These are phyloP conservation scores for Hemaris fuciformis DNA, from an alignment of 2,888 invertebrate species.

Conservation along the genomic window DNA sequence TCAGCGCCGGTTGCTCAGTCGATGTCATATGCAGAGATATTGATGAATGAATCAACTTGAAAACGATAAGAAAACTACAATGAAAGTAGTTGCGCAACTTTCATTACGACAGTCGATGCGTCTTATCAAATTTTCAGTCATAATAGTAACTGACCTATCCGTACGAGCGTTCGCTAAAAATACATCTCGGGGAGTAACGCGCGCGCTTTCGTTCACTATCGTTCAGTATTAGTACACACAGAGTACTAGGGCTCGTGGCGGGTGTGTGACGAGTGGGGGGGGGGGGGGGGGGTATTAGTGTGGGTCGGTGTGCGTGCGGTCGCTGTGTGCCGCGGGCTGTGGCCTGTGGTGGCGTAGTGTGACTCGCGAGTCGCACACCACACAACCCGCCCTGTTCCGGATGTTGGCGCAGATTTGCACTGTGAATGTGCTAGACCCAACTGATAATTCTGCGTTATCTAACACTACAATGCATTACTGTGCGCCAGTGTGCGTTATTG, in stretches of 20 bases:
- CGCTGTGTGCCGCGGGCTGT: constrained; percentile 54
- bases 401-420: constrained; percentile 74
- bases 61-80: constrained; percentile 28
- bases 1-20: neutral
- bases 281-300: constrained; percentile 51
- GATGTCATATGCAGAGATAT: neutral
- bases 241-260: constrained; percentile 30
- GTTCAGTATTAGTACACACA: constrained; percentile 49
- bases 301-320: constrained; percentile 49
- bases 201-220: constrained; percentile 68
- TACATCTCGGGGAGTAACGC: constrained; percentile 55
- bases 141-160: constrained; percentile 77
- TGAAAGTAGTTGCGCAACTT: constrained; percentile 36
- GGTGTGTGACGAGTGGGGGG: constrained; percentile 30
- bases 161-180: constrained; percentile 70
- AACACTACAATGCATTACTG: constrained; percentile 47
- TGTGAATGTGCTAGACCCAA: constrained; percentile 74
- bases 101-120: constrained; percentile 37
- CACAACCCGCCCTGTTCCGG: constrained; percentile 69
- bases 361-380: constrained; percentile 25
- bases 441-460: constrained; percentile 70
- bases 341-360: no score
- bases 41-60: constrained; percentile 25
- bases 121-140: constrained; percentile 62
- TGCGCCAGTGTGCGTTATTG: constrained; percentile 53